Evolutionary conservation across 23 tunicate genomes (phyloP).

Genomic region (Corella eumyota): DNA sequence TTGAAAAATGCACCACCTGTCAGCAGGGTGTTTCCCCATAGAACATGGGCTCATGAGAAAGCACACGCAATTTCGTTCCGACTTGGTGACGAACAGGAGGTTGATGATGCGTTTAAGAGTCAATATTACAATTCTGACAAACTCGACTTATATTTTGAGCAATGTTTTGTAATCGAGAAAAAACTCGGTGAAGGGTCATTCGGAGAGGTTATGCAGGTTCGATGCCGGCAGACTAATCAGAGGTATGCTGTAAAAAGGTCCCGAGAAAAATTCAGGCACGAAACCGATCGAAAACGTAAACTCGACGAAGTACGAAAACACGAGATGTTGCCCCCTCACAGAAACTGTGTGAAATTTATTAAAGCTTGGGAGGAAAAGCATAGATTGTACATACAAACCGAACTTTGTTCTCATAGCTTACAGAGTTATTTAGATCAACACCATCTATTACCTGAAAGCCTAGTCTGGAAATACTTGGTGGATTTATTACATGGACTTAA

Average conservation of each 20-base stretch:
- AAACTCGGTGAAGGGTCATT: slow-evolving; percentile 84
- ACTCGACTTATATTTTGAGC: slow-evolving; percentile 75
- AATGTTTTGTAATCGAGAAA: slow-evolving; percentile 68
- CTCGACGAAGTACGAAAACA: slow-evolving; percentile 74
- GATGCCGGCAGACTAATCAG: slow-evolving; percentile 33
- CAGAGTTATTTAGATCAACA: slow-evolving; percentile 41
- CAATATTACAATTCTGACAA: slow-evolving; percentile 54
- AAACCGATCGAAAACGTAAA: slow-evolving; percentile 58
- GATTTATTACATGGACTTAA: slow-evolving; percentile 65
- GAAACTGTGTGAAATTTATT: slow-evolving; percentile 62
- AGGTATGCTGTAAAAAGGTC: slow-evolving; percentile 71
- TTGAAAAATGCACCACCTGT: slow-evolving; percentile 83
- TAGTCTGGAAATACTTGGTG: slow-evolving; percentile 53
- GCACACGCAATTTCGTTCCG: slow-evolving; percentile 80
- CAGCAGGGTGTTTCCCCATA: slow-evolving; percentile 65
- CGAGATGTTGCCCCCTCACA: slow-evolving; percentile 64
- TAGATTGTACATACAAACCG: slow-evolving; percentile 74
- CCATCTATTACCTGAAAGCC: slow-evolving; percentile 12
- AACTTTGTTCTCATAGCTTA: slow-evolving; percentile 57
- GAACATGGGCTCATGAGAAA: slow-evolving; percentile 58
- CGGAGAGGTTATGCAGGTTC: slow-evolving; percentile 78
- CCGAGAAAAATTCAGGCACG: slow-evolving; percentile 64
- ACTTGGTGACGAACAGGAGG: slow-evolving; percentile 10
- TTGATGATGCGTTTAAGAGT: slow-evolving; percentile 44
- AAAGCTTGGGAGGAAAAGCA: slow-evolving; percentile 95